Base-by-base conservation (phyloP, 2,113 vertebrate genomes). In the Varanus salvator region DNA sequence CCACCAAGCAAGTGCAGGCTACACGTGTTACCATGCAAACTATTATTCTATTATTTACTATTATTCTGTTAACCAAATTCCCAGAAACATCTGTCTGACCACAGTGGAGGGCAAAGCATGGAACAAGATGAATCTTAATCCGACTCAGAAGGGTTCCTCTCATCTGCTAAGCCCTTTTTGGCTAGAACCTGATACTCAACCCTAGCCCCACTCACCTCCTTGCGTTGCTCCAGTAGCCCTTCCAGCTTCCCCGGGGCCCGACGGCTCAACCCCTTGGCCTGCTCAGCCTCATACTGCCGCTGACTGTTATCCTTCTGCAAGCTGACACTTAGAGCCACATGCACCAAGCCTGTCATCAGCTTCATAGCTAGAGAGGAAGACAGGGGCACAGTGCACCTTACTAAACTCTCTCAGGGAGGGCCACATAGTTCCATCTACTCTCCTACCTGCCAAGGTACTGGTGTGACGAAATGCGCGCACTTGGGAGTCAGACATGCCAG, bases 391-490 rank as follows among this genome's bases (percentile, higher is more conserved):
- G 57, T 19, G 15, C 14, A 2, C 2, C 15, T 50, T 52, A 31
- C 44, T 12, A 4, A 50, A 8, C 34, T 14, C 72, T 11, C 57
- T 8, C 80, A 50, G 29, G 14, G 31, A 44, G 54, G 5, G 52
- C 52, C 21, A 17, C 8, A 25, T 15, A n/a, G 27, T 0, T 23
- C 38, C 44, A 1, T 48, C 15, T 2, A 1, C 71, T 21, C 71
- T 15, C 97, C 97, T 91, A 99, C 98, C 98, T 54, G 98, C 97
- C 80, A 98, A 92, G 1, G 98, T 98, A 91, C 98, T 98, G 89
- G 98, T 98, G 93, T 99, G 98, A 92, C 98, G 97, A 95, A 99
- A 99, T 85, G 98, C 98, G 21, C 98, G 96, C 90, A 99, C 98
- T 93, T 98, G 98, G 0, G 98, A 99, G 96, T 99, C 98, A 1